phyloP scores from a whole-genome alignment of 53 echinoderm and acorn worm species.

The Paracentrotus lividus region DNA sequence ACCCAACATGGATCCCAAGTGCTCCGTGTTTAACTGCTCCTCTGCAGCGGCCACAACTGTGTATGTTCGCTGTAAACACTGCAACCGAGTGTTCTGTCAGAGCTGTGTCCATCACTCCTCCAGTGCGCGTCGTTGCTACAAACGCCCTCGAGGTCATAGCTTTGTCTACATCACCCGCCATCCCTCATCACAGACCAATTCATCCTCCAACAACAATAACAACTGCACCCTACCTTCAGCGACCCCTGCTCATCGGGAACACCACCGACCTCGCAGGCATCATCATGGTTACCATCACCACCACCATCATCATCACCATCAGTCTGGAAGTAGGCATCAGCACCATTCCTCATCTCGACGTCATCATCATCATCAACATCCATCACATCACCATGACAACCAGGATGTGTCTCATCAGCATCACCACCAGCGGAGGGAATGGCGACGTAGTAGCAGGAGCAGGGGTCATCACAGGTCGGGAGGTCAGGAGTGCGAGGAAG shows the following conservation, averaged over 20 bases:
- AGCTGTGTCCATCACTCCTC: slow-evolving; percentile 80
- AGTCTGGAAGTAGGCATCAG: slow-evolving; percentile 56
- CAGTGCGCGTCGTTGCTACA: slow-evolving; percentile 91
- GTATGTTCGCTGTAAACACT: slow-evolving; percentile 86
- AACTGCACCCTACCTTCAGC: neutral
- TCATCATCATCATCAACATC: slow-evolving; percentile 37
- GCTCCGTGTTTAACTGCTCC: slow-evolving; percentile 87
- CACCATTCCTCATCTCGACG: slow-evolving; percentile 7
- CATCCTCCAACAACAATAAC: slow-evolving; percentile 71
- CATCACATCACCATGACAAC: slow-evolving; percentile 10
- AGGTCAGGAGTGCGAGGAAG: slow-evolving; percentile 7
- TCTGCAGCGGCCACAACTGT: slow-evolving; percentile 64
- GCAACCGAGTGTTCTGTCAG: slow-evolving; percentile 85
- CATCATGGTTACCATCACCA: slow-evolving; percentile 61
- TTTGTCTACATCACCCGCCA: slow-evolving; percentile 74
- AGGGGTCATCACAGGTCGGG: slow-evolving; percentile 43
- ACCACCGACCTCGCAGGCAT: slow-evolving; percentile 59
- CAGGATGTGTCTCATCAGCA: slow-evolving; percentile 29
- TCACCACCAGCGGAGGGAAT: slow-evolving; percentile 42
- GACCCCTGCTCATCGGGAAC: neutral
- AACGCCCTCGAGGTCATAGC: slow-evolving; percentile 88
- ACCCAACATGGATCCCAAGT: slow-evolving; percentile 67
- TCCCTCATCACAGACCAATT: neutral
- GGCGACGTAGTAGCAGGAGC: slow-evolving; percentile 44
- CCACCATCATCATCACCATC: slow-evolving; percentile 65